phyloP scores from a whole-genome alignment of 2,888 invertebrate species.

The Dusona sp. region DNA sequence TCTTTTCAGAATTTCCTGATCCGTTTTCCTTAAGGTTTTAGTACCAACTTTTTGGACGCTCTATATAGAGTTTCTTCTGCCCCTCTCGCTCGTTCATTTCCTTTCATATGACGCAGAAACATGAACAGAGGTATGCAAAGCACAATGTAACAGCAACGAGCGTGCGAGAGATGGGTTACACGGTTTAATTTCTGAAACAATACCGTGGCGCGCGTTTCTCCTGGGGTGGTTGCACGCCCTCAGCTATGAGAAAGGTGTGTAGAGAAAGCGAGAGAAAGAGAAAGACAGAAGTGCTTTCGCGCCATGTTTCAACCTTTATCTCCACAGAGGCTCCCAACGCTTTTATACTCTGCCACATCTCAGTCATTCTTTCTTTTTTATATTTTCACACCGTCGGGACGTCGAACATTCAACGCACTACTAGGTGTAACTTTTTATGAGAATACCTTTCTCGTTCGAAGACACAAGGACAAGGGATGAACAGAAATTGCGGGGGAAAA shows the following conservation, averaged over 20 bases:
- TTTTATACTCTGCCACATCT: conserved; percentile 55
- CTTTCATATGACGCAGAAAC: conserved; percentile 22
- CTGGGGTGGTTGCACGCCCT: conserved; percentile 70
- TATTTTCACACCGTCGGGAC: conserved; percentile 42
- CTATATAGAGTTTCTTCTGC: neutral
- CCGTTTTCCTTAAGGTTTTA: neutral
- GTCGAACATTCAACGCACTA: conserved; percentile 42
- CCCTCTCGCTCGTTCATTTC: neutral
- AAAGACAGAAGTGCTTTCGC: conserved; percentile 41
- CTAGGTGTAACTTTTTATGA: conserved; percentile 61
- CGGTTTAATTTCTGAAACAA: conserved; percentile 70
- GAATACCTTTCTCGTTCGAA: conserved; percentile 35
- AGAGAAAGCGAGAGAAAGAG: conserved; percentile 56
- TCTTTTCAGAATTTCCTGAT: neutral
- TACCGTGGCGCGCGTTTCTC: conserved; percentile 65
- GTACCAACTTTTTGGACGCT: neutral
- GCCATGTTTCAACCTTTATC: conserved; percentile 63
- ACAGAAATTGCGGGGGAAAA: neutral
- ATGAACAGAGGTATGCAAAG: conserved; percentile 15
- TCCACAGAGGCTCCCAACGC: conserved; percentile 40
- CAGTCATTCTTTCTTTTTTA: conserved; percentile 40
- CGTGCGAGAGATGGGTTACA: conserved; percentile 53
- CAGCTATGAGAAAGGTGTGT: conserved; percentile 64
- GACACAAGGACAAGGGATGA: conserved; percentile 18
- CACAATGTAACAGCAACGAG: conserved; percentile 18